Conservation (phyloP, 2,888 invertebrate genomes). For the Euclidia mi region DNA sequence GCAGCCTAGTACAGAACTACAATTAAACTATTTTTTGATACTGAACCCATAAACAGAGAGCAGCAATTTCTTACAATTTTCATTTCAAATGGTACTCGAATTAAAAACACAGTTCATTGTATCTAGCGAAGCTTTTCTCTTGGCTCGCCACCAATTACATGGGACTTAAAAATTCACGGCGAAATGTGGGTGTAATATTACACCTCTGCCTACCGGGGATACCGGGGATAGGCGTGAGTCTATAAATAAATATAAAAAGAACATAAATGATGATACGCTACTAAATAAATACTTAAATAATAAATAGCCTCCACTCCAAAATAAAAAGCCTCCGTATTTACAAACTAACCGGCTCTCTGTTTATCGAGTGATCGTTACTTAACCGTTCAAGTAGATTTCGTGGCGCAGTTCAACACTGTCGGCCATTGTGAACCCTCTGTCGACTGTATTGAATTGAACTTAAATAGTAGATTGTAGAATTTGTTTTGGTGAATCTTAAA, state of each 20-base stretch:
- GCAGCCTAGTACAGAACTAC: too few relatives aligned
- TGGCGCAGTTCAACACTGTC: neutral
- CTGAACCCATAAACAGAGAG: conserved; percentile 4
- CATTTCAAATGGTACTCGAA: conserved; percentile 24
- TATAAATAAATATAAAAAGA: too few relatives aligned
- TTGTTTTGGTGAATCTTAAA: neutral
- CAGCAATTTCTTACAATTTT: conserved; percentile 17
- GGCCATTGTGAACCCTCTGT: neutral
- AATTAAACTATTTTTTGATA: too few relatives aligned
- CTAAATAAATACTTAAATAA: too few relatives aligned
- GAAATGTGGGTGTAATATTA: too few relatives aligned
- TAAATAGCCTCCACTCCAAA: neutral
- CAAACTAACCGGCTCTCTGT: conserved; percentile 9
- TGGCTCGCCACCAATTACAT: too few relatives aligned
- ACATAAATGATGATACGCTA: too few relatives aligned
- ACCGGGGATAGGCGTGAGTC: too few relatives aligned
- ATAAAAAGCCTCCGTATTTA: neutral
- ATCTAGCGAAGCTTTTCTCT: conserved; percentile 7
- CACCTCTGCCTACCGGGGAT: too few relatives aligned
- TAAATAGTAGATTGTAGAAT: neutral
- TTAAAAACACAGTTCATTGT: conserved; percentile 28
- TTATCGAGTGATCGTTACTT: conserved; percentile 1
- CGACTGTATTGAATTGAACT: neutral
- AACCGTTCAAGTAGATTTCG: neutral
- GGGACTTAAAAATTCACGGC: too few relatives aligned